phyloP scores from a whole-genome alignment of 2,113 vertebrate genomes.

The Haemorhous mexicanus region DNA sequence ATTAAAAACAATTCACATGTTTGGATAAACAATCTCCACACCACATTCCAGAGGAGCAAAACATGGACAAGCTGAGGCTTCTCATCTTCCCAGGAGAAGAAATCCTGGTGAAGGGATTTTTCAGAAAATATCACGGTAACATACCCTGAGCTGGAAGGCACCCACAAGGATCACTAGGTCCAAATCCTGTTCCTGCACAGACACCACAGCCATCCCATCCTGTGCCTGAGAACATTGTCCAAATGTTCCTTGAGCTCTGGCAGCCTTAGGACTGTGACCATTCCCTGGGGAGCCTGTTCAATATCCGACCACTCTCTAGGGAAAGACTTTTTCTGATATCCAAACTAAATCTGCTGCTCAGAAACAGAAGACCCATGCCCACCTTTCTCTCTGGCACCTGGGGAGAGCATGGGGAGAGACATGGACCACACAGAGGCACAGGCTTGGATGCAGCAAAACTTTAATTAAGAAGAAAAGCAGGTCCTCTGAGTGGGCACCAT shows the following conservation, averaged over 20 bases:
- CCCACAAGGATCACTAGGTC: neutral
- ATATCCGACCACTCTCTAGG: neutral
- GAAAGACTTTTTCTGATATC: neutral
- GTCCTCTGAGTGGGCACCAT: neutral
- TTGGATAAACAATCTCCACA: too few species aligned
- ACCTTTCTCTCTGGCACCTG: neutral
- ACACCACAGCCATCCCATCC: too few species aligned
- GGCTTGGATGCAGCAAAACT: neutral
- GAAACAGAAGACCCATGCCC: neutral
- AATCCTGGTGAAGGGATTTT: too few species aligned
- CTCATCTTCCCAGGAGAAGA: too few species aligned
- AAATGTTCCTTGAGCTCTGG: neutral
- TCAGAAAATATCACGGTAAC: too few species aligned
- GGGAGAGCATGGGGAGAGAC: rapidly evolving
- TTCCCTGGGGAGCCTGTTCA: neutral
- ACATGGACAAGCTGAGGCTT: too few species aligned
- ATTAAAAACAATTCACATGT: too few species aligned
- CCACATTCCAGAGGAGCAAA: too few species aligned
- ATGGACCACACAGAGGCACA: neutral
- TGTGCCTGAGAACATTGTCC: neutral
- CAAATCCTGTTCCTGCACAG: neutral
- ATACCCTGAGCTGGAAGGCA: neutral
- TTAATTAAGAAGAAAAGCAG: neutral
- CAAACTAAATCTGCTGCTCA: neutral
- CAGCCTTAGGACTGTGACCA: neutral